Evolutionary conservation across 1,140 invertebrate genomes (phyloP).

Genomic region (Apocrypta bakeri): DNA sequence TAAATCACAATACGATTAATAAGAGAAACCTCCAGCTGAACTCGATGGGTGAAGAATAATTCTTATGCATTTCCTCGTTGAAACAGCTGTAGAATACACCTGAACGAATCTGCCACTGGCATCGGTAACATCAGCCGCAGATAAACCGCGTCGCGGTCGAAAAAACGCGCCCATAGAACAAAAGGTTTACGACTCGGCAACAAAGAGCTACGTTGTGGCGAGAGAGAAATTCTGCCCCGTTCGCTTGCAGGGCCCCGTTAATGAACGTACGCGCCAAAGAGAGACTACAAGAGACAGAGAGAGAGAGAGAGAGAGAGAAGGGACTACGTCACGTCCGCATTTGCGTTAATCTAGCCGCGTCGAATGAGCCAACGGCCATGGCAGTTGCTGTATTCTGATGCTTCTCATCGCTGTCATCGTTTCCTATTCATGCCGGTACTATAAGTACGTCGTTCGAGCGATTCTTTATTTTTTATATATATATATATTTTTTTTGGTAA

Average conservation of each 20-base stretch:
- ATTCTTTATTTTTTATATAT: too few relatives aligned
- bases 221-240: neutral
- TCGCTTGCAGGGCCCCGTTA: slow-evolving; percentile 27
- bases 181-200: slow-evolving; percentile 9
- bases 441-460: too few relatives aligned
- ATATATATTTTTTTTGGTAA: too few relatives aligned
- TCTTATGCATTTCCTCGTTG: too few relatives aligned
- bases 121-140: neutral
- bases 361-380: neutral
- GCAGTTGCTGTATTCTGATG: neutral
- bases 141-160: slow-evolving; percentile 7
- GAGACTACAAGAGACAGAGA: neutral
- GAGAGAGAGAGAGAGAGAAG: slow-evolving; percentile 25
- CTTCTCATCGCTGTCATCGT: slow-evolving; percentile 16
- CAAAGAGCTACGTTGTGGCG: neutral
- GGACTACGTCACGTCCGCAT: slow-evolving; percentile 72
- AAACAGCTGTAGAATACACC: neutral
- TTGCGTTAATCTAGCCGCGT: slow-evolving; percentile 66
- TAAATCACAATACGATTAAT: too few relatives aligned
- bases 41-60: too few relatives aligned
- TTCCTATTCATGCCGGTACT: neutral
- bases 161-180: neutral
- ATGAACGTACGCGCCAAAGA: slow-evolving; percentile 32
- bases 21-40: too few relatives aligned
- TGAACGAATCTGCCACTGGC: neutral